Percentiles rank a stretch among this genome's conserved stretches.
Evolutionary conservation across 2,888 invertebrate species (phyloP).

Genomic region (Drosophila prolongata): DNA sequence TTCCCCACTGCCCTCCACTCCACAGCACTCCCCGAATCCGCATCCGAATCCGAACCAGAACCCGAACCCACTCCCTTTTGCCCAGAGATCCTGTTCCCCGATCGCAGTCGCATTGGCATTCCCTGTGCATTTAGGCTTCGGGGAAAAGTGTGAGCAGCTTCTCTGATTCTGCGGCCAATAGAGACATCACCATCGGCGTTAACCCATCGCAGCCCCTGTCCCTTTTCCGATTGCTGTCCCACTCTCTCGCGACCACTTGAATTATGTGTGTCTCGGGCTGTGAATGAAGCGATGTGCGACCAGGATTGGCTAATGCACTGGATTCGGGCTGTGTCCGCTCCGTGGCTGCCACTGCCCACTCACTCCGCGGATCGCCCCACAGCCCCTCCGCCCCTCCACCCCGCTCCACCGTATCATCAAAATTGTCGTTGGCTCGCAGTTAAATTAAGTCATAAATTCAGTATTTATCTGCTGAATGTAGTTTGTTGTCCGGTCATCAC

Average conservation of each 20-base stretch:
- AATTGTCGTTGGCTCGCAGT: constrained; percentile 82
- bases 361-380: constrained; percentile 47
- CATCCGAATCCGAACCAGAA: no score
- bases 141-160: constrained; percentile 62
- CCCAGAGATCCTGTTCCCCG: constrained; percentile 19
- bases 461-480: constrained; percentile 83
- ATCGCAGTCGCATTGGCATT: constrained; percentile 5
- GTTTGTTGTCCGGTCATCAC: constrained; percentile 83
- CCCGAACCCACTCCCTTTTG: constrained; percentile 7
- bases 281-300: constrained; percentile 76
- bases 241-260: constrained; percentile 48
- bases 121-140: constrained; percentile 19
- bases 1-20: not conserved
- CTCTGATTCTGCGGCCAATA: constrained; percentile 67
- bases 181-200: constrained; percentile 67
- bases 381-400: not conserved
- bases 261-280: constrained; percentile 73
- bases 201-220: constrained; percentile 26
- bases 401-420: constrained; percentile 64
- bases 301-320: constrained; percentile 74
- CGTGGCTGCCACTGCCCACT: constrained; percentile 75
- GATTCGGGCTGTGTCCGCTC: constrained; percentile 45
- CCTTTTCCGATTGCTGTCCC: constrained; percentile 1
- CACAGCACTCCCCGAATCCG: no score
- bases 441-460: constrained; percentile 84